Percentiles rank a stretch among this genome's conserved stretches.
Evolutionary conservation across 2,797 vertebrate species (phyloP).

Genomic region (Sebastes oblongus): DNA sequence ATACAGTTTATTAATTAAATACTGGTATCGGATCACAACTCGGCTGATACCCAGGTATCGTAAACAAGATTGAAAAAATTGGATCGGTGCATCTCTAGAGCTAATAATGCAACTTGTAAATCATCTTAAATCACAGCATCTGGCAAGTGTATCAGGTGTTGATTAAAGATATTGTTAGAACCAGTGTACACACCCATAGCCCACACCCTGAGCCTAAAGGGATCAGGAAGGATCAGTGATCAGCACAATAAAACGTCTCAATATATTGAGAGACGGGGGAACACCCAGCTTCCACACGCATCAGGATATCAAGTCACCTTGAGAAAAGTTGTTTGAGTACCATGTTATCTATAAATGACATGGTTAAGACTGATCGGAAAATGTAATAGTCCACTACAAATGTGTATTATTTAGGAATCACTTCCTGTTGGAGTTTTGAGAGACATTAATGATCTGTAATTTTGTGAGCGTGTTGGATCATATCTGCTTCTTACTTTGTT

Average conservation of each 20-base stretch:
- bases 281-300: not conserved
- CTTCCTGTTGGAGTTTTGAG: not conserved
- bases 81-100: not conserved
- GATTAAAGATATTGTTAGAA: not conserved
- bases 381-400: not conserved
- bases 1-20: not conserved
- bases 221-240: slow-evolving; percentile 33
- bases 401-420: not conserved
- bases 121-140: not conserved
- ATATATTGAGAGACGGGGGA: not conserved
- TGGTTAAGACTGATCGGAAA: not conserved
- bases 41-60: not conserved
- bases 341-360: not conserved
- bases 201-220: slow-evolving; percentile 22
- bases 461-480: not conserved
- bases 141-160: not conserved
- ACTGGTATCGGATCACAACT: not conserved
- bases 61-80: not conserved
- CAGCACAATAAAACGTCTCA: slow-evolving; percentile 20
- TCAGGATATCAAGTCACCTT: not conserved
- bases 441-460: not conserved
- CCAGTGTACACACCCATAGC: slow-evolving; percentile 11
- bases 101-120: not conserved
- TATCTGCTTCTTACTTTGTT: not conserved
- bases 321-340: not conserved